Percentiles rank a stretch among this genome's conserved stretches.
These are phyloP conservation scores for Sebastiscus albofasciatus DNA, from an alignment of 2,797 vertebrate genomes.

Conservation along the genomic window DNA sequence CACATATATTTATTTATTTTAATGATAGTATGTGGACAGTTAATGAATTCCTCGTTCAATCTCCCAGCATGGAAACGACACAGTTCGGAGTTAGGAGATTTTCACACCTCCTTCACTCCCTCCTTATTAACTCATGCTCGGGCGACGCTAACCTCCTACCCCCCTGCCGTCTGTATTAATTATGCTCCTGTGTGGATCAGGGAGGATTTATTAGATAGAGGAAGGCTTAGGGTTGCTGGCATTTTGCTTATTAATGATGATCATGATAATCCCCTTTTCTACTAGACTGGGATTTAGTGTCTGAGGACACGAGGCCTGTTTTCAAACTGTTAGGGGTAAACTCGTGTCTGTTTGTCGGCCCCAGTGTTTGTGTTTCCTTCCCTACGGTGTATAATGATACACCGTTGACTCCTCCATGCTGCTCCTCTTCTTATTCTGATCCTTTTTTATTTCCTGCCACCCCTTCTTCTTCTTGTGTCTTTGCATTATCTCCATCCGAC, in stretches of 20 bases:
- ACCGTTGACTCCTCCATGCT: background rate
- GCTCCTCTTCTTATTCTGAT: background rate
- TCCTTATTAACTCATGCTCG: conserved; percentile 51
- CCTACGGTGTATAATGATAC: background rate
- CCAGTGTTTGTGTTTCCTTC: background rate
- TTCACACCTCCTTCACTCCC: conserved; percentile 46
- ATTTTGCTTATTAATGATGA: conserved; percentile 80
- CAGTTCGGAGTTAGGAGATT: conserved; percentile 24
- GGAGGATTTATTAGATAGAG: conserved; percentile 77
- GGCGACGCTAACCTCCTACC: conserved; percentile 55
- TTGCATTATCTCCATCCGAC: background rate
- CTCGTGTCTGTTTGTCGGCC: conserved; percentile 10
- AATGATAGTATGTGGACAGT: too few relatives aligned
- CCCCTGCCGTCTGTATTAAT: conserved; percentile 72
- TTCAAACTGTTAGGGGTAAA: conserved; percentile 28
- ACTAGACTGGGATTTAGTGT: conserved; percentile 58
- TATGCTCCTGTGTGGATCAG: conserved; percentile 73
- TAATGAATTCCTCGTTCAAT: conserved; percentile 7
- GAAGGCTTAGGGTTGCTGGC: conserved; percentile 68
- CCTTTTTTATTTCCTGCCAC: background rate
- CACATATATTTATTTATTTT: background rate
- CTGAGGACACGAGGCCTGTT: conserved; percentile 38
- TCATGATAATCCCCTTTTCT: conserved; percentile 76
- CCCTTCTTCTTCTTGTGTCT: background rate
- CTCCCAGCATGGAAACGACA: background rate